Evolutionary conservation across 2,888 invertebrate genomes (phyloP), one percentile per base, ranked within the genome.

Genomic region (Hydrotaea cyrtoneurina): DNA sequence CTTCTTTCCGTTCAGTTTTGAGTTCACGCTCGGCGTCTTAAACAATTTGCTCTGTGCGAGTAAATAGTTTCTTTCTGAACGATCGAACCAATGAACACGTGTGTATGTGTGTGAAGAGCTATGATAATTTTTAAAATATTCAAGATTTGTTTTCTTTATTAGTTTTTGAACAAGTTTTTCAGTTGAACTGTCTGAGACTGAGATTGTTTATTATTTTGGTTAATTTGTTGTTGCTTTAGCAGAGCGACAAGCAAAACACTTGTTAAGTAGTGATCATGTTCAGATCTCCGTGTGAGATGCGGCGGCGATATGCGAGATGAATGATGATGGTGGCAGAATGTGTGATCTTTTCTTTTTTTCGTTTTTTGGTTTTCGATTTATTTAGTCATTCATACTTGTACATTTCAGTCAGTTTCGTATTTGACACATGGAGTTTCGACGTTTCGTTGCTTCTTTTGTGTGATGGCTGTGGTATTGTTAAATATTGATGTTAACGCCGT

Each of bases 151-250:
- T 66, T 39, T 39, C 3, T 15, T 76, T n/a, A 73, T 72, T 62
- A 73, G 66, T 77, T 57, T n/a, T 76, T 64, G 13, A 31, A 31
- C 31, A 31, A 31, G 31, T 31, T 31, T 31, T 31, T n/a, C n/a
- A 31, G 31, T 31, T 31, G 31, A 4, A 7, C 31, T 31, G 31
- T 4, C 31, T 31, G 31, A 31, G 31, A 31, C 31, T 31, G 3
- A 72, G 26, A 26, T 76, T 69, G 73, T 79, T 79, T 79, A 73
- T 79, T 79, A 73, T n/a, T 55, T 73, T 66, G 43, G 55, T 66
- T 50, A 46, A 19, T 43, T 66, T 19, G 66, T 23, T 59, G 59
- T 59, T 59, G 59, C 39, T 39, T 31, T 31, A 10, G 3, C 11
- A 39, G 13, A 59, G 26, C 8, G 39, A 39, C 11, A n/a, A n/a